These are phyloP conservation scores for Sialis fuliginosa DNA, from an alignment of 2,888 invertebrate genomes.

Conservation along the genomic window DNA sequence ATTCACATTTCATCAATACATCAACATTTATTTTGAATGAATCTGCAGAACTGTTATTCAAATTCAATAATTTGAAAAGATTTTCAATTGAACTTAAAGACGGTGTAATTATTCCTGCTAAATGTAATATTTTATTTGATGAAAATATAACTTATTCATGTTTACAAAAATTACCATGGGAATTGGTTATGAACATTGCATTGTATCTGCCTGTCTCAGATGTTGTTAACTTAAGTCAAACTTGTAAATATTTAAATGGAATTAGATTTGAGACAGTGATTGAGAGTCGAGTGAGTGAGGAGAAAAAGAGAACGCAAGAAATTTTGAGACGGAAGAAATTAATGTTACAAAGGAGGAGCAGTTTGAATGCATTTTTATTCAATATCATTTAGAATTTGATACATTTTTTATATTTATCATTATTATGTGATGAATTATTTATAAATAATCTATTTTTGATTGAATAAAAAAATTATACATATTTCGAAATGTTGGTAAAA, in stretches of 20 bases:
- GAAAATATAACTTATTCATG: slow-evolving; percentile 15
- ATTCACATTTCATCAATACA: not conserved
- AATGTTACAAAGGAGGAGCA: slow-evolving; percentile 9
- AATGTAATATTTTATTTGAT: slow-evolving; percentile 11
- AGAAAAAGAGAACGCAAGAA: slow-evolving; percentile 9
- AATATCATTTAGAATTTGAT: slow-evolving; percentile 20
- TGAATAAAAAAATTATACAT: too few species aligned
- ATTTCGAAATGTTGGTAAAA: too few species aligned
- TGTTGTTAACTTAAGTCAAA: slow-evolving; percentile 13
- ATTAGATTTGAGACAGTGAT: slow-evolving; percentile 11
- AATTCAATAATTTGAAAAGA: slow-evolving; percentile 18
- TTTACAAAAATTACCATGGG: slow-evolving; percentile 23
- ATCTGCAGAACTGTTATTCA: slow-evolving; percentile 5
- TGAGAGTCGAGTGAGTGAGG: slow-evolving; percentile 10
- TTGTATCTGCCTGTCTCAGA: slow-evolving; percentile 13
- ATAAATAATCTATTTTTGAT: too few species aligned
- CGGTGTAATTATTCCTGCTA: slow-evolving; percentile 17
- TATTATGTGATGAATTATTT: not conserved
- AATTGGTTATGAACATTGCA: slow-evolving; percentile 20
- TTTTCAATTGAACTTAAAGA: slow-evolving; percentile 20
- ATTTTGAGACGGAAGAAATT: slow-evolving; percentile 6
- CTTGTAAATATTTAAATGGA: slow-evolving; percentile 14
- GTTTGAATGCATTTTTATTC: slow-evolving; percentile 8
- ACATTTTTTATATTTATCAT: slow-evolving; percentile 4
- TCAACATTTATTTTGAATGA: slow-evolving; percentile 15